These are phyloP conservation scores for Stegana nigrithorax DNA, from an alignment of 2,888 invertebrate genomes.

Conservation along the genomic window DNA sequence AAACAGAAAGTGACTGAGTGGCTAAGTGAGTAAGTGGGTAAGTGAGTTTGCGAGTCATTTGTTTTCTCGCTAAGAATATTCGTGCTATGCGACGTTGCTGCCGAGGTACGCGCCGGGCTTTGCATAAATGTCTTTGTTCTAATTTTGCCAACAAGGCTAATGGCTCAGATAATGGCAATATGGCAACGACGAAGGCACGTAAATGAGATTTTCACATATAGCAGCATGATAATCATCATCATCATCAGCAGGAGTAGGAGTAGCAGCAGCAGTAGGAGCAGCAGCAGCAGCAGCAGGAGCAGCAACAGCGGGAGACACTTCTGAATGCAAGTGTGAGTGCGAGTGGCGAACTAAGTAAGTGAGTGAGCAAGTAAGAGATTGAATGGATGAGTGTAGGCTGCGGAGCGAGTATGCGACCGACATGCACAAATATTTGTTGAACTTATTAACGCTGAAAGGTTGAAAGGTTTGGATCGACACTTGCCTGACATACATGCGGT, in stretches of 20 bases:
- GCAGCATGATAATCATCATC: too few species aligned
- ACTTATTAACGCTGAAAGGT: slow-evolving; percentile 8
- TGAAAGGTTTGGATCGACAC: slow-evolving; percentile 7
- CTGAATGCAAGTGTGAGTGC: not conserved
- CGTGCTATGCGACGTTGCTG: too few species aligned
- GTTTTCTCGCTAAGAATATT: too few species aligned
- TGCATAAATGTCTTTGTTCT: slow-evolving; percentile 28
- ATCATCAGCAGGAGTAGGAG: slow-evolving; percentile 1
- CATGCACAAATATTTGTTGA: slow-evolving; percentile 3
- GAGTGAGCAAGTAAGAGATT: slow-evolving; percentile 28
- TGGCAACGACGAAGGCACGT: slow-evolving; percentile 28
- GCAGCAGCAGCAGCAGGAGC: slow-evolving; percentile 3
- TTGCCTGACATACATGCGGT: not conserved
- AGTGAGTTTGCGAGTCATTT: too few species aligned
- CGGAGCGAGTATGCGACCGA: too few species aligned
- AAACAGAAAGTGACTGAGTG: too few species aligned
- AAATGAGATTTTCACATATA: slow-evolving; percentile 47
- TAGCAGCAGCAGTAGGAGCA: slow-evolving; percentile 10
- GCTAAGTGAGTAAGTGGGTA: too few species aligned
- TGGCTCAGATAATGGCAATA: slow-evolving; percentile 37
- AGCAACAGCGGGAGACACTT: slow-evolving; percentile 21
- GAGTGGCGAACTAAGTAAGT: too few species aligned
- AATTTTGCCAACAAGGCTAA: slow-evolving; percentile 50
- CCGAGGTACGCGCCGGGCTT: slow-evolving; percentile 5
- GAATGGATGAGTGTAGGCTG: too few species aligned